phyloP scores from a whole-genome alignment of 2,888 invertebrate species.

The Chrysolina americana region DNA sequence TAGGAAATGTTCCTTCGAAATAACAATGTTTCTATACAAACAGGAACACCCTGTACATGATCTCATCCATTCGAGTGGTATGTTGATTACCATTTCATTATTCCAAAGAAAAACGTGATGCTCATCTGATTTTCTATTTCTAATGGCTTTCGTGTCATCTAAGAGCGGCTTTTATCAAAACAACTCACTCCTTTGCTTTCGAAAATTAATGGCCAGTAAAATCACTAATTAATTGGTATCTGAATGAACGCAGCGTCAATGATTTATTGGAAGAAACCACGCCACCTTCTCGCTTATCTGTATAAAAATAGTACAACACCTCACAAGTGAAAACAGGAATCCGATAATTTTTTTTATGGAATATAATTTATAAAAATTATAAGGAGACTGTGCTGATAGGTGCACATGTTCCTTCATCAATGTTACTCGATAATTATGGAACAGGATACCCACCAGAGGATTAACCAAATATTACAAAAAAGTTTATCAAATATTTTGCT shows the following conservation, averaged over 20 bases:
- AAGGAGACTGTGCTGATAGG: too few relatives aligned
- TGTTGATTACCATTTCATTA: not conserved
- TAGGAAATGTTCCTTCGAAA: too few relatives aligned
- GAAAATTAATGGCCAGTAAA: slow-evolving; percentile 22
- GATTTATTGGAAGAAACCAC: slow-evolving; percentile 28
- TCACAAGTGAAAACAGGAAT: not conserved
- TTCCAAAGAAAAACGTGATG: not conserved
- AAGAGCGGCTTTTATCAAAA: slow-evolving; percentile 18
- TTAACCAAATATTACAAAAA: too few relatives aligned
- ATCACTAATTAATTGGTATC: slow-evolving; percentile 19
- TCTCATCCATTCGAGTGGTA: not conserved
- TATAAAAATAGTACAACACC: slow-evolving; percentile 1
- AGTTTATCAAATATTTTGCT: too few relatives aligned
- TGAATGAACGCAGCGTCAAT: slow-evolving; percentile 14
- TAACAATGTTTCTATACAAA: not conserved
- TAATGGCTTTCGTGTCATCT: not conserved
- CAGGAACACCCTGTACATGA: not conserved
- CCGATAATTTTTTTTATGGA: too few relatives aligned
- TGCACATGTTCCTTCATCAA: too few relatives aligned
- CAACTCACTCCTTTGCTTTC: slow-evolving; percentile 9
- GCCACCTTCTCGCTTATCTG: not conserved
- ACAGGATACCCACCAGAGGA: too few relatives aligned
- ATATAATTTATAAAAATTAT: not conserved
- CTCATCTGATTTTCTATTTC: slow-evolving; percentile 1
- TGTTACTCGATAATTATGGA: too few relatives aligned